These are phyloP conservation scores for Muscicapa striata DNA, from an alignment of 2,797 vertebrate genomes.

Conservation along the genomic window DNA sequence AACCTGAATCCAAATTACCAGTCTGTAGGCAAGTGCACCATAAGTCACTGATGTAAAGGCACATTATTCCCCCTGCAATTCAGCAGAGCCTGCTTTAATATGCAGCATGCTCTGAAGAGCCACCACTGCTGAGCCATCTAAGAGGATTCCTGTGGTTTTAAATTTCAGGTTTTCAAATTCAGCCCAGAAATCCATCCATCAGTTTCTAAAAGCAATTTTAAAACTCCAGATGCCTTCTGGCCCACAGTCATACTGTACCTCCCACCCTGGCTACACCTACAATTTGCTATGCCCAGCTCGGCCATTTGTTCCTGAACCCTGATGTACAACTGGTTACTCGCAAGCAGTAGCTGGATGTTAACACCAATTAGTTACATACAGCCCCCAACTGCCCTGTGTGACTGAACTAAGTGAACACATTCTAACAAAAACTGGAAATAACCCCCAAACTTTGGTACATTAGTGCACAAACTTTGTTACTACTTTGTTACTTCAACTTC, in stretches of 20 bases:
- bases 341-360: not conserved
- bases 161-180: constrained; percentile 25
- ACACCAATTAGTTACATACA: not conserved
- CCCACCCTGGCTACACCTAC: not conserved
- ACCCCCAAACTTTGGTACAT: not conserved
- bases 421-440: not conserved
- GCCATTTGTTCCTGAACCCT: not conserved
- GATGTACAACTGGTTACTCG: not conserved
- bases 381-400: not conserved
- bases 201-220: not conserved
- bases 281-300: not conserved
- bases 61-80: not conserved
- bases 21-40: not conserved
- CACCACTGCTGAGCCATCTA: not conserved
- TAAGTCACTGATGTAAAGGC: not conserved
- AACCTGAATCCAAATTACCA: not conserved
- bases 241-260: not conserved
- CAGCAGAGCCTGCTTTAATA: constrained; percentile 15
- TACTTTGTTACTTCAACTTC: not conserved
- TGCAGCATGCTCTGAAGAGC: not conserved
- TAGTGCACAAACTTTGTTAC: not conserved
- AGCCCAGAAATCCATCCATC: not conserved
- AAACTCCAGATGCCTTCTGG: not conserved
- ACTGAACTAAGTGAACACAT: not conserved
- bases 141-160: not conserved